A percentile compares a stretch with the other conserved stretches of the same genome.
Evolutionary conservation across 2,888 invertebrate genomes (phyloP).

Genomic region (Pteria penguin): DNA sequence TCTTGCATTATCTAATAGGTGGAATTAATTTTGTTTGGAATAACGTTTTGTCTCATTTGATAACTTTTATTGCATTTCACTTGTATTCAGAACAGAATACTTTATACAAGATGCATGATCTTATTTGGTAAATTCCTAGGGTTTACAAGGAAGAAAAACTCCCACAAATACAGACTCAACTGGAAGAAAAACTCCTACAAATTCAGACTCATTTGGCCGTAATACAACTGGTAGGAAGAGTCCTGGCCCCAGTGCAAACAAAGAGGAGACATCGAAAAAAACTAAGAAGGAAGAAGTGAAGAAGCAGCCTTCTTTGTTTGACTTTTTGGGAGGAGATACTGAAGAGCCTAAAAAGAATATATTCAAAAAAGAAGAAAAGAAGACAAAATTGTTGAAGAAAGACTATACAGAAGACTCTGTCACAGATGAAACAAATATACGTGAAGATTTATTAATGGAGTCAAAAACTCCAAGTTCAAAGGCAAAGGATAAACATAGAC

Average conservation of each 20-base stretch:
- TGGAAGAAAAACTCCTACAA: constrained; percentile 32
- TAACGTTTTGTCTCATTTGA: no score
- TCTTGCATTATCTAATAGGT: no score
- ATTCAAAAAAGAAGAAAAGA: constrained; percentile 28
- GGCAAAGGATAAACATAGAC: constrained; percentile 19
- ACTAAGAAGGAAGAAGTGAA: constrained; percentile 29
- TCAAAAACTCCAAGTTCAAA: constrained; percentile 2
- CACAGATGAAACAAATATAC: constrained; percentile 42
- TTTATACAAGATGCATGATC: no score
- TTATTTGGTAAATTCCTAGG: no score
- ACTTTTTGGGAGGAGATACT: constrained; percentile 51
- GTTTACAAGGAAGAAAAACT: constrained; percentile 41
- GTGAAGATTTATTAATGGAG: constrained; percentile 11
- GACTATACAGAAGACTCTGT: constrained; percentile 50
- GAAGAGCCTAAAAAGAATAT: constrained; percentile 16
- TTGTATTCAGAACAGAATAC: no score
- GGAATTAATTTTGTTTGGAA: no score
- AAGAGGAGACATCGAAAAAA: constrained; percentile 28
- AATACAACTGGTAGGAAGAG: constrained; percentile 3
- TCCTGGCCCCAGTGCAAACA: not conserved
- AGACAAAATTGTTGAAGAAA: constrained; percentile 5
- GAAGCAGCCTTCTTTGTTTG: constrained; percentile 53
- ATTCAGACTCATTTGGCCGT: constrained; percentile 35
- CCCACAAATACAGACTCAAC: constrained; percentile 43
- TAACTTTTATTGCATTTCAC: no score